Evolutionary conservation across 2,113 vertebrate species (phyloP), one percentile per base, ranked within the genome.

Genomic region (Phalacrocorax aristotelis): DNA sequence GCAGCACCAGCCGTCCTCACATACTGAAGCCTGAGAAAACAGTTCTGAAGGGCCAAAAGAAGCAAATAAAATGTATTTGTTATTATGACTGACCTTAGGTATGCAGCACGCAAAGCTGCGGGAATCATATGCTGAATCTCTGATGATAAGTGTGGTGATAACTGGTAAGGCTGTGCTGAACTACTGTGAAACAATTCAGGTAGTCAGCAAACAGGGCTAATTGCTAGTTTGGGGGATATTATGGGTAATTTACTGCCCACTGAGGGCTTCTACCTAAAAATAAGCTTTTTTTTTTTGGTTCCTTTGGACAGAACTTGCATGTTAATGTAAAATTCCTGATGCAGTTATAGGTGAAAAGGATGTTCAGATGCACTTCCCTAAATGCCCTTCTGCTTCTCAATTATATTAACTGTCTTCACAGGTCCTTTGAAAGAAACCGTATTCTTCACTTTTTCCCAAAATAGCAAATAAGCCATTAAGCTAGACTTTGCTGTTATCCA

Each of bases 161-260:
- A 97, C 90, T 32, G 80, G 72, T 70, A 82, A 82, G 81, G 65
- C 86, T 86, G 77, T 70, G 94, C 93, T 83, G 93, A 97, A 97
- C 91, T 93, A 86, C 87, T 81, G 86, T 88, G 89, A 97, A 95
- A 97, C 94, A 95, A 97, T 97, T 97, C 95, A 94, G 87, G 87
- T 94, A 97, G 92, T 97, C 94, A 96, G 95, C 93, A 95, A 97
- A 97, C 81, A 97, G 95, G 93, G 96, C 80, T 96, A 96, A 96
- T 96, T 95, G 84, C 87, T 98, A 94, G 84, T 91, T 97, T 87
- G 93, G 97, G 83, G 91, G 96, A 97, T 90, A 97, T 97, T 86
- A 93, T 97, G 87, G 90, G 88, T 97, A 97, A 97, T 97, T 97
- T 97, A 97, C 86, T 97, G 88, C 83, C 92, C 95, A 94, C 72